A percentile compares a stretch with the other conserved stretches of the same genome.
Conservation (phyloP, 2,888 invertebrate species). For the Coleophora deauratella region DNA sequence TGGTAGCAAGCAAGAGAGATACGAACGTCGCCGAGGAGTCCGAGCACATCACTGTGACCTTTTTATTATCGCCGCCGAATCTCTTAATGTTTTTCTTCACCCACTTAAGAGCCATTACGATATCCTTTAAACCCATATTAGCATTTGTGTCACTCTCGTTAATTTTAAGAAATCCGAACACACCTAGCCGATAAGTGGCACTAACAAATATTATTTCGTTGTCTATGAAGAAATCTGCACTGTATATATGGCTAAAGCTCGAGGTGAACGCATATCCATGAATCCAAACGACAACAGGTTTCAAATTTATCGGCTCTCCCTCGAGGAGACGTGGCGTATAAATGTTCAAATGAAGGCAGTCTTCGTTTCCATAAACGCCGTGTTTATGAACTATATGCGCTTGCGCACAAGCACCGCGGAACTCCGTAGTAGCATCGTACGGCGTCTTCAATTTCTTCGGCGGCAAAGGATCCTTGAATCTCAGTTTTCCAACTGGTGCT, state of each 20-base stretch:
- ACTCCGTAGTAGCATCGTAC: slow-evolving; percentile 71
- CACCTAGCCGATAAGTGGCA: slow-evolving; percentile 53
- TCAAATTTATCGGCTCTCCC: slow-evolving; percentile 17
- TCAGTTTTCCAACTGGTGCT: slow-evolving; percentile 40
- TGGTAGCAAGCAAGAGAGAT: slow-evolving; percentile 45
- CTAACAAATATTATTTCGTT: slow-evolving; percentile 50
- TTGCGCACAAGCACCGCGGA: slow-evolving; percentile 76
- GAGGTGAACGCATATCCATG: slow-evolving; percentile 61
- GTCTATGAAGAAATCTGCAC: slow-evolving; percentile 58
- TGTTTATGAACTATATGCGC: slow-evolving; percentile 57
- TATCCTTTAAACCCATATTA: slow-evolving; percentile 66
- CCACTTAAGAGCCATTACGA: slow-evolving; percentile 59
- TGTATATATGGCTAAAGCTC: slow-evolving; percentile 59
- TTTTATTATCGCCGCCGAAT: slow-evolving; percentile 51
- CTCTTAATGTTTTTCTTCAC: slow-evolving; percentile 42
- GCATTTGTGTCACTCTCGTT: slow-evolving; percentile 41
- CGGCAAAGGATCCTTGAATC: slow-evolving; percentile 53
- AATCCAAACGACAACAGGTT: slow-evolving; percentile 54
- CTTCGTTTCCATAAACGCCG: slow-evolving; percentile 62
- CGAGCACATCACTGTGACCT: slow-evolving; percentile 52
- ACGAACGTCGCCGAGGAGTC: slow-evolving; percentile 54
- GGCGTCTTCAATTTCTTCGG: slow-evolving; percentile 59
- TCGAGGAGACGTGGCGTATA: slow-evolving; percentile 71
- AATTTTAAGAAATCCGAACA: slow-evolving; percentile 55
- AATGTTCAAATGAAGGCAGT: slow-evolving; percentile 81